Conservation (phyloP, 2,797 vertebrate species). For the Chrysocyon brachyurus region DNA sequence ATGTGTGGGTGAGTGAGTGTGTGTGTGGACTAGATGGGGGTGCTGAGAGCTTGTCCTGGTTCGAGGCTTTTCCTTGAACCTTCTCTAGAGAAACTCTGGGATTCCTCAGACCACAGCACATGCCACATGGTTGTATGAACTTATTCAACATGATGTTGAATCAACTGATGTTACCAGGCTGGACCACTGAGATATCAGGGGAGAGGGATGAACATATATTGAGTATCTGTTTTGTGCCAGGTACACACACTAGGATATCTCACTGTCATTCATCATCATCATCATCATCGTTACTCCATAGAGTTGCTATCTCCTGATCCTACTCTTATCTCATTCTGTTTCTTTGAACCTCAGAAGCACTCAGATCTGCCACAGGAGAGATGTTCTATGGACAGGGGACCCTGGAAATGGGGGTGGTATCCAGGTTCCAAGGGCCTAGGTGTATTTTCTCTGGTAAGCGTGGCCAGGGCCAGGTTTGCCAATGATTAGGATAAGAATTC, state of each 20-base stretch:
- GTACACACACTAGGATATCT: neutral
- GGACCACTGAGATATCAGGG: neutral
- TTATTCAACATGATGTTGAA: neutral
- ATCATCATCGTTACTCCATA: too few relatives aligned
- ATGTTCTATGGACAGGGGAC: neutral
- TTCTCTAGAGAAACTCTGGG: neutral
- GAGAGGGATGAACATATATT: neutral
- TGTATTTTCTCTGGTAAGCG: neutral
- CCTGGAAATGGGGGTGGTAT: neutral
- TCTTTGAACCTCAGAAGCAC: neutral
- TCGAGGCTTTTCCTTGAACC: neutral
- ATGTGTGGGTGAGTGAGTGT: neutral
- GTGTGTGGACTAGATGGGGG: neutral
- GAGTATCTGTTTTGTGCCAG: neutral
- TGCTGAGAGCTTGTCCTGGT: neutral
- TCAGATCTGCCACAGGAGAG: neutral
- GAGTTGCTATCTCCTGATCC: neutral
- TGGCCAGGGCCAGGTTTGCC: neutral
- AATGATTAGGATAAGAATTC: neutral
- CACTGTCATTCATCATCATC: neutral
- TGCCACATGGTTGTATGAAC: neutral
- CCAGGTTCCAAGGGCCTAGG: neutral
- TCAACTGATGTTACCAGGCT: neutral
- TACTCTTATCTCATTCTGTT: neutral
- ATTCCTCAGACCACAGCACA: neutral